These are phyloP conservation scores for Distichodus sexfasciatus DNA, from an alignment of 2,797 vertebrate genomes.

Conservation along the genomic window DNA sequence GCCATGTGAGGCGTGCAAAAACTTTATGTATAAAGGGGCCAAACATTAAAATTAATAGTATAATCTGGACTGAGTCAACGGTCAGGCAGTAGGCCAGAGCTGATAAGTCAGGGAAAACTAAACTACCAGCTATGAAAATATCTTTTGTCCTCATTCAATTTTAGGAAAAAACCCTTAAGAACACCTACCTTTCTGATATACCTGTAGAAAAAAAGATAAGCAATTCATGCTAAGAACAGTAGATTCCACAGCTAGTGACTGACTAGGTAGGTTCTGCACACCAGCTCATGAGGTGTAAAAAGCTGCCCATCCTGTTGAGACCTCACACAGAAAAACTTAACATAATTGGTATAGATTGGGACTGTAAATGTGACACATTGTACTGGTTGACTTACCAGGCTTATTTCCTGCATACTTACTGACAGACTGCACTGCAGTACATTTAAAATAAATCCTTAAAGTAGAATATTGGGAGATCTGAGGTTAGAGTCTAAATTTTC, in stretches of 20 bases:
- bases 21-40: conserved; percentile 2
- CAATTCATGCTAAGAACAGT: conserved; percentile 63
- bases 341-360: conserved; percentile 69
- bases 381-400: conserved; percentile 90
- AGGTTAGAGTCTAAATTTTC: conserved; percentile 90
- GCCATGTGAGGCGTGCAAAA: background rate
- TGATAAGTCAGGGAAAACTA: conserved; percentile 44
- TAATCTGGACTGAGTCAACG: conserved; percentile 46
- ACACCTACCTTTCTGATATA: conserved; percentile 70
- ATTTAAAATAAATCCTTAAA: conserved; percentile 93
- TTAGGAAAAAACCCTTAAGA: conserved; percentile 32
- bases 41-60: conserved; percentile 10
- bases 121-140: conserved; percentile 80
- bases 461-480: conserved; percentile 89
- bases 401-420: conserved; percentile 92
- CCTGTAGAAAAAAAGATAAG: conserved; percentile 72
- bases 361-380: conserved; percentile 76
- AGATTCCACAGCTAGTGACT: conserved; percentile 81
- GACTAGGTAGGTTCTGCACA: conserved; percentile 74
- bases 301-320: conserved; percentile 67
- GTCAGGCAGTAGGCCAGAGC: conserved; percentile 35
- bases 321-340: conserved; percentile 89
- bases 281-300: conserved; percentile 55
- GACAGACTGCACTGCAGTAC: conserved; percentile 87
- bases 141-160: conserved; percentile 72